Percentiles rank a stretch among this genome's conserved stretches.
phyloP scores from a whole-genome alignment of 2,888 invertebrate species.

The Hybos culiciformis region DNA sequence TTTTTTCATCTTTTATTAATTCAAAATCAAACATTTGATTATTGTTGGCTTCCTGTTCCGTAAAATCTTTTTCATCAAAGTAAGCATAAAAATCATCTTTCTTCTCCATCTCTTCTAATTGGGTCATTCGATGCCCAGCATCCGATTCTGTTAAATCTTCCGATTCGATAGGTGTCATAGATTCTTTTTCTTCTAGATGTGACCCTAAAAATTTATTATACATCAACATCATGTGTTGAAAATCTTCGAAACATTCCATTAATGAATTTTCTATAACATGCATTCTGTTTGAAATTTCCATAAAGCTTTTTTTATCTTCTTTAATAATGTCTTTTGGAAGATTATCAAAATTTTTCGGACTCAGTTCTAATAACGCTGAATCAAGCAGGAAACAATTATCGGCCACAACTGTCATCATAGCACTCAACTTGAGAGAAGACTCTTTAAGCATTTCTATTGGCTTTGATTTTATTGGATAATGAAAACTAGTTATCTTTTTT shows the following conservation, averaged over 20 bases:
- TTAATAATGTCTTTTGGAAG: not conserved
- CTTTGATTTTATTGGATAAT: slow-evolving; percentile 20
- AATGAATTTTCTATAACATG: slow-evolving; percentile 28
- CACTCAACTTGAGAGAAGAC: slow-evolving; percentile 31
- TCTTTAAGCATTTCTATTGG: slow-evolving; percentile 30
- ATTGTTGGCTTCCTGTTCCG: slow-evolving; percentile 13
- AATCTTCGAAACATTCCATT: slow-evolving; percentile 31
- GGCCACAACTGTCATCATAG: slow-evolving; percentile 33
- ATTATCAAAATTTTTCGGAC: not conserved
- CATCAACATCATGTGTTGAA: slow-evolving; percentile 31
- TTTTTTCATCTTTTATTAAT: slow-evolving; percentile 29
- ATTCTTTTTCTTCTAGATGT: not conserved
- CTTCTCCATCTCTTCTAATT: slow-evolving; percentile 19
- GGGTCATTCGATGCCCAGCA: slow-evolving; percentile 18
- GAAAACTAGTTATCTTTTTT: slow-evolving; percentile 12
- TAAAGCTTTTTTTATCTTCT: slow-evolving; percentile 25
- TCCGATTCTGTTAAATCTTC: too few relatives aligned
- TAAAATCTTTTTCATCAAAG: slow-evolving; percentile 25
- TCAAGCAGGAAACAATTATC: slow-evolving; percentile 32
- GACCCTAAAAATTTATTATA: slow-evolving; percentile 30
- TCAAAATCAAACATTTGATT: slow-evolving; percentile 25
- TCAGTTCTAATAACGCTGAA: slow-evolving; percentile 23
- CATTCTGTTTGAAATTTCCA: slow-evolving; percentile 31
- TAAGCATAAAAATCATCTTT: slow-evolving; percentile 33
- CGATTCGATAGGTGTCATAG: slow-evolving; percentile 9